Base-by-base conservation (phyloP, 2,113 vertebrate genomes). In the Prionailurus bengalensis region DNA sequence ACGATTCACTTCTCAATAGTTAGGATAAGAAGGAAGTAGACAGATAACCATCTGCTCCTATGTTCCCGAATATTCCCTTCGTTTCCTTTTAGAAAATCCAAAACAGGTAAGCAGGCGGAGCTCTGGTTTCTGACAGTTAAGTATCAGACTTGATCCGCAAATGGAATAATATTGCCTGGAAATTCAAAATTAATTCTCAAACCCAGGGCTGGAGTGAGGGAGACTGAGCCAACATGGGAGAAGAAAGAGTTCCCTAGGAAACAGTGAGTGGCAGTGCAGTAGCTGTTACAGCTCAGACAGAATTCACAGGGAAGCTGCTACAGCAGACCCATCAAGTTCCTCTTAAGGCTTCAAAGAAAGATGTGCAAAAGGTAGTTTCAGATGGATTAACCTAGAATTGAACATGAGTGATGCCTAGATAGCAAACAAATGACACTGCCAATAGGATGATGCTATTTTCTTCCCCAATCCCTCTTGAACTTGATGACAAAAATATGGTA, bases 21-120 rank as follows among this genome's bases (percentile, higher is more conserved):
- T 98, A 98, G 82, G 98, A 98, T 86, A 36, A 97, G 98, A 98
- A 98, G 96, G 97, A 99, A 99, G 98, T 98, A 98, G 99, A 99
- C 99, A 98, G 99, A 98, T 99, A 98, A 99, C 99, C 99, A 99
- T 99, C 99, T 99, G 99, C 99, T 99, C 99, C 99, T 97, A 99
- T 99, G 98, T 99, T 99, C 98, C 99, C 99, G 97, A 99, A 97
- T 63, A 73, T 96, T 98, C 97, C 96, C 91, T 25, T 51, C 4
- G 51, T 96, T 98, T 98, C 97, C 71, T 9, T 84, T 81, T 51
- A 95, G 94, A 88, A 97, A 94, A 95, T n/a, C 87, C 76, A 68
- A 86, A 97, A 97, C 89, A 95, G 90, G 81, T 81, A 93, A 89
- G 39, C 39, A 94, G 89, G 70, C 11, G 13, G 61, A 39, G 81